Evolutionary conservation across 2,113 vertebrate species (phyloP).

Genomic region (Gasterosteus aculeatus): DNA sequence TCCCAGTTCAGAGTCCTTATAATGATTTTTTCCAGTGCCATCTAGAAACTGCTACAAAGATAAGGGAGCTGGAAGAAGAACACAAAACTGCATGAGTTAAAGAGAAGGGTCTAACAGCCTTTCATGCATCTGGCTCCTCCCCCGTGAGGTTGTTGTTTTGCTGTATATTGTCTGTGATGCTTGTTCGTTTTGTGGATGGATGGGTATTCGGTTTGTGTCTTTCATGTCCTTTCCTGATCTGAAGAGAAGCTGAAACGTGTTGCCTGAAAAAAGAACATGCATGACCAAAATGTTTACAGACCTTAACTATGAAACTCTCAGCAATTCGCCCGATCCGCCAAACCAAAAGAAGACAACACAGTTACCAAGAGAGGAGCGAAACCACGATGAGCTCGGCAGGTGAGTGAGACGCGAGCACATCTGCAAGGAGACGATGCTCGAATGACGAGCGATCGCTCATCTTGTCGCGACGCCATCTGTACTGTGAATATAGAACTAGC

Average conservation of each 20-base stretch:
- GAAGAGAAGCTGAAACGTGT: not conserved
- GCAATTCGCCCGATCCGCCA: constrained; percentile 97
- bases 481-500: constrained; percentile 1
- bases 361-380: constrained; percentile 77
- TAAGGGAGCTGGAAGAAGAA: not conserved
- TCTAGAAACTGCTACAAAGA: constrained; percentile 28
- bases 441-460: not conserved
- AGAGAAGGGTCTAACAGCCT: constrained; percentile 13
- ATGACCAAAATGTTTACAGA: not conserved
- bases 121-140: constrained; percentile 4
- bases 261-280: not conserved
- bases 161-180: not conserved
- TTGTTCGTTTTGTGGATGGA: not conserved
- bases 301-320: constrained; percentile 76
- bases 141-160: not conserved
- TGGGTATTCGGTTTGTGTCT: not conserved
- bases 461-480: not conserved
- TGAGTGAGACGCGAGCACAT: constrained; percentile 43
- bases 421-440: not conserved
- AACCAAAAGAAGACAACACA: constrained; percentile 87
- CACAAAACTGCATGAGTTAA: not conserved
- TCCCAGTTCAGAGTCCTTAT: constrained; percentile 24
- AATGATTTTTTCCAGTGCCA: constrained; percentile 46
- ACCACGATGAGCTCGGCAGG: constrained; percentile 62
- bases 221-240: not conserved